Percentiles rank a stretch among this genome's conserved stretches.
Evolutionary conservation across 2,888 invertebrate species (phyloP).

Genomic region (Mythimna pallens): DNA sequence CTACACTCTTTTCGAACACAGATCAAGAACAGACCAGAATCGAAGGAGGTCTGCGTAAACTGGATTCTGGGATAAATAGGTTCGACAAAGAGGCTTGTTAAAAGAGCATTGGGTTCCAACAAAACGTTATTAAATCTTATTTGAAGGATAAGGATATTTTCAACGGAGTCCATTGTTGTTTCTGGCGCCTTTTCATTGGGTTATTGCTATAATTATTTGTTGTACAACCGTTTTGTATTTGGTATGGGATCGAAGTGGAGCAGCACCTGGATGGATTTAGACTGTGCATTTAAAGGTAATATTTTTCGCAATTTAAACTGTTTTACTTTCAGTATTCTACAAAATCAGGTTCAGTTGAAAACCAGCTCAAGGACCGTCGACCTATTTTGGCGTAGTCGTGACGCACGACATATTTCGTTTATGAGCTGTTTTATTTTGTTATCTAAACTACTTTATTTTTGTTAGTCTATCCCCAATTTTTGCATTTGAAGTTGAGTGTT

Average conservation of each 20-base stretch:
- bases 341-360: too few species aligned
- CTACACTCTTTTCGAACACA: slow-evolving; percentile 23
- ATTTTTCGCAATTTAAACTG: background rate
- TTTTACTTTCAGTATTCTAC: background rate
- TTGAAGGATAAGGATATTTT: slow-evolving; percentile 79
- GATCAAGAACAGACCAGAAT: slow-evolving; percentile 6
- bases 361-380: too few species aligned
- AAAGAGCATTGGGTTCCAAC: slow-evolving; percentile 84
- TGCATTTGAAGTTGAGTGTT: too few species aligned
- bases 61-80: slow-evolving; percentile 73
- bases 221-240: slow-evolving; percentile 45
- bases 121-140: slow-evolving; percentile 89
- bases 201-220: slow-evolving; percentile 63
- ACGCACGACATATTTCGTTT: too few species aligned
- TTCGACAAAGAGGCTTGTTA: slow-evolving; percentile 80
- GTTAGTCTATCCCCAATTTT: too few species aligned
- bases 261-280: slow-evolving; percentile 54
- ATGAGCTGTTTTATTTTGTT: too few species aligned
- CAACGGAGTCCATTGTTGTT: slow-evolving; percentile 63
- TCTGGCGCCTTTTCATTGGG: slow-evolving; percentile 74
- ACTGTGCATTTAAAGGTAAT: background rate
- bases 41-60: slow-evolving; percentile 61
- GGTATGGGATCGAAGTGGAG: background rate
- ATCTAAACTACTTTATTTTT: too few species aligned
- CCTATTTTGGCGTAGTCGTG: too few species aligned